Conservation (phyloP, 2,113 vertebrate species). For the Anas platyrhynchos region DNA sequence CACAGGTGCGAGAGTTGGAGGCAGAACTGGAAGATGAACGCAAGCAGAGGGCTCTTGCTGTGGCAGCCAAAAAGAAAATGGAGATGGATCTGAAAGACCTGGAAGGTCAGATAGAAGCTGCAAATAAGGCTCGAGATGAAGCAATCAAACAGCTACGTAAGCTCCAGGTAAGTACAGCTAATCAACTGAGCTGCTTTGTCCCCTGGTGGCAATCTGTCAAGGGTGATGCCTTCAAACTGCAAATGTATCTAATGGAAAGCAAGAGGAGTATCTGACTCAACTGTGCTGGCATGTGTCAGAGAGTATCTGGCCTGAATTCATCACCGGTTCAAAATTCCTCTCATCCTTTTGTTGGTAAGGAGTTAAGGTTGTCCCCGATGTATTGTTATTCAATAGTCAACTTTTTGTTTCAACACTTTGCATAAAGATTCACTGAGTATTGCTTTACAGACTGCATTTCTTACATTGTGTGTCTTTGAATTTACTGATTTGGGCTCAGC, state of each 20-base stretch:
- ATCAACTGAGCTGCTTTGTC: not conserved
- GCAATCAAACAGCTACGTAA: constrained; percentile 96
- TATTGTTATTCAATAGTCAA: not conserved
- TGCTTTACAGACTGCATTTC: not conserved
- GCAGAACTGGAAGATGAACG: constrained; percentile 95
- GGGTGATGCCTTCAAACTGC: too few relatives aligned
- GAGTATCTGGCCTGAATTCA: not conserved
- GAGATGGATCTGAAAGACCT: constrained; percentile 97
- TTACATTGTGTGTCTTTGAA: not conserved
- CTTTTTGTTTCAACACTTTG: not conserved
- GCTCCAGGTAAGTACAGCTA: constrained; percentile 84
- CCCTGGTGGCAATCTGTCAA: not conserved
- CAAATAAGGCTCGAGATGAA: constrained; percentile 94
- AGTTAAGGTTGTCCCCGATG: rapidly evolving
- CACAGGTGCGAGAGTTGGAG: constrained; percentile 94
- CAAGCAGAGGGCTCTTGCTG: constrained; percentile 92
- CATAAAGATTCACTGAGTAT: not conserved
- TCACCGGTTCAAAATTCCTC: not conserved
- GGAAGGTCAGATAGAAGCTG: constrained; percentile 92
- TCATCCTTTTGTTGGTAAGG: not conserved
- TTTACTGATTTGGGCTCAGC: not conserved
- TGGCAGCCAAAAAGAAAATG: constrained; percentile 95
- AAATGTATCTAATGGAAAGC: not conserved
- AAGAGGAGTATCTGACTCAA: rapidly evolving
- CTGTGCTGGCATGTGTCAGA: not conserved